These are phyloP conservation scores for Drosophila monieri DNA, from an alignment of 2,888 invertebrate genomes.

Conservation along the genomic window DNA sequence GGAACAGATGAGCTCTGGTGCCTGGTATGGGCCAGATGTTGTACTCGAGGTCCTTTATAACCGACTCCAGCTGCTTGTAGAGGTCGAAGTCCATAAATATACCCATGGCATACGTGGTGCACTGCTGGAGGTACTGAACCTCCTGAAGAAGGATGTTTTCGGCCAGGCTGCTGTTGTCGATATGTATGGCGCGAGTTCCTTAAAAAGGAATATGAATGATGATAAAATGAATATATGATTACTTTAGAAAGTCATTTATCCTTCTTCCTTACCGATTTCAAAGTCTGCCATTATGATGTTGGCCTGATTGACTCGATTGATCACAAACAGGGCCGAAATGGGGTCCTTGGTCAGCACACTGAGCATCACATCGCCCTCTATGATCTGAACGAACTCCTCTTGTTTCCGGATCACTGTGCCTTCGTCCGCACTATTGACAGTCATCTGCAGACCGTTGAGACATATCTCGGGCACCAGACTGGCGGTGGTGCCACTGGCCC, in stretches of 20 bases:
- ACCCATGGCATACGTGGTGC: conserved; percentile 81
- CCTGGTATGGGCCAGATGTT: conserved; percentile 83
- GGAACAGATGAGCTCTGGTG: conserved; percentile 74
- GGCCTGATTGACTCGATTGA: conserved; percentile 83
- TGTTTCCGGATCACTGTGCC: conserved; percentile 62
- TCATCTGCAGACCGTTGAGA: conserved; percentile 78
- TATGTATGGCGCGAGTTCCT: conserved; percentile 81
- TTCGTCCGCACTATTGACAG: conserved; percentile 50
- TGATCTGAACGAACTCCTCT: conserved; percentile 76
- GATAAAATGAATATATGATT: not conserved
- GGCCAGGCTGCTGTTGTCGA: conserved; percentile 70
- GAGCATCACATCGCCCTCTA: conserved; percentile 82
- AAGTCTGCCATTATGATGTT: conserved; percentile 81
- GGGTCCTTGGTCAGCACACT: conserved; percentile 82
- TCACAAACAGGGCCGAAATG: conserved; percentile 81
- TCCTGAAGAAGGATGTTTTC: conserved; percentile 82
- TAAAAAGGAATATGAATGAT: not conserved
- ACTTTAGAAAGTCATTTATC: no score
- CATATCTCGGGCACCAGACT: conserved; percentile 78
- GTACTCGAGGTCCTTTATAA: conserved; percentile 82
- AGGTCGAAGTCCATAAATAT: conserved; percentile 81
- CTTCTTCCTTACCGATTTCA: conserved; percentile 77
- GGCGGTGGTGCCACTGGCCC: conserved; percentile 55
- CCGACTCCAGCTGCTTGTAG: conserved; percentile 72
- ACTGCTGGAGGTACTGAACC: conserved; percentile 82